Percentiles rank a stretch among this genome's conserved stretches.
Conservation (phyloP, 2,797 vertebrate species). For the Cercopithecus hamlyni region DNA sequence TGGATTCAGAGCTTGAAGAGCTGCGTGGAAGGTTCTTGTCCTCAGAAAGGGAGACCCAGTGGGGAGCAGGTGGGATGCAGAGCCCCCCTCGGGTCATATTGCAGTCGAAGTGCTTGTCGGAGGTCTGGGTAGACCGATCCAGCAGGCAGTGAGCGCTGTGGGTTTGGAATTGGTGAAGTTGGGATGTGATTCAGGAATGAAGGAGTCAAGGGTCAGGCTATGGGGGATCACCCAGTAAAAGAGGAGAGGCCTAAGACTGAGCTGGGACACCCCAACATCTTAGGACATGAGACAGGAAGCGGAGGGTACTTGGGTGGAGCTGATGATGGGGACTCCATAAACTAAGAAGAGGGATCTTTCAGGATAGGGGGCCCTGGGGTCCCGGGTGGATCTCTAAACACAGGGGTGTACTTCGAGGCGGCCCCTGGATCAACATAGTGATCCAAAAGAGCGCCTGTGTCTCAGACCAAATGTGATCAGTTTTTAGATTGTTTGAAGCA, state of each 20-base stretch:
- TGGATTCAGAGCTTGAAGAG: not conserved
- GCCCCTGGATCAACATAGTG: rapidly evolving
- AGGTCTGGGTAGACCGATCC: rapidly evolving
- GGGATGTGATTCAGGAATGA: not conserved
- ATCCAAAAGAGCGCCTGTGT: not conserved
- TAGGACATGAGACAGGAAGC: too few species aligned
- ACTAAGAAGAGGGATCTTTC: not conserved
- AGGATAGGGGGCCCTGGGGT: not conserved
- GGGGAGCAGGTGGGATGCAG: not conserved
- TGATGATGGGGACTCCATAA: rapidly evolving
- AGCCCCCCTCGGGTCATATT: rapidly evolving
- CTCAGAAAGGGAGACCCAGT: too few species aligned
- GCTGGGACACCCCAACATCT: not conserved
- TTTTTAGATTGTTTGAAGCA: not conserved
- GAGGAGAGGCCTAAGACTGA: not conserved
- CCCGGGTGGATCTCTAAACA: rapidly evolving
- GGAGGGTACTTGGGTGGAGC: not conserved
- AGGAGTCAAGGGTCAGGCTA: not conserved
- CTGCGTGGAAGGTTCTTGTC: rapidly evolving
- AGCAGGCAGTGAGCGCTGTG: rapidly evolving
- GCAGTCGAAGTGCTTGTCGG: rapidly evolving
- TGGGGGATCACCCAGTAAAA: not conserved
- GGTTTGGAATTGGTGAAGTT: not conserved
- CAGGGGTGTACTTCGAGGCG: rapidly evolving
- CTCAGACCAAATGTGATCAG: not conserved